Evolutionary conservation across 2,888 invertebrate species (phyloP), one percentile per base, ranked within the genome.

Genomic region (Lasius platythorax): DNA sequence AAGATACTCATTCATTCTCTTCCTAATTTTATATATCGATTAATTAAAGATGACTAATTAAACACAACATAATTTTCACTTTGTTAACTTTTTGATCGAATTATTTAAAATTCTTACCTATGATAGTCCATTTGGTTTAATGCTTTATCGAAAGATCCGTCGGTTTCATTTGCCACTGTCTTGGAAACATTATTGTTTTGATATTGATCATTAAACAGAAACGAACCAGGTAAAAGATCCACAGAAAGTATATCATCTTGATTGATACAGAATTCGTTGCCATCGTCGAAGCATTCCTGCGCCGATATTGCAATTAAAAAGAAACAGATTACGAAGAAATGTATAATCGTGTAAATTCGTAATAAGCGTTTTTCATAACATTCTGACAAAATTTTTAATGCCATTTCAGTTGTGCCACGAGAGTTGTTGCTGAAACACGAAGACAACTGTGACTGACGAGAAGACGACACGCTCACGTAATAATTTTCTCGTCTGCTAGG

Each of bases 1-100:
- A 68, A 97, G 95, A 93, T 97, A 98, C 93, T 98, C 97, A 92
- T 97, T 97, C 97, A 98, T 97, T 96, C 97, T 97, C 94, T 96
- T 96, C 91, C 97, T 97, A 91, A n/a, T n/a, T 37, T 12, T 18
- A 53, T 9, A 53, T 3, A 66, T 9, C 2, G 4, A 73, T 23
- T 43, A 58, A 58, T 70, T 46, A 28, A 61, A 43, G 11, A 37
- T n/a, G 8, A 0, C 30, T n/a, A 12, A 28, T 46, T 46, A 6
- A 18, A 23, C 23, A 43, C 1, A 1, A 6, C 5, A 43, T 30
- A 1, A 66, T 74, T 74, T 50, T 81, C 23, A 63, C 15, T 70
- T 64, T 23, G n/a, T 46, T 18, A 30, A 78, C 2, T 18, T 4
- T 23, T 12, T 37, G 2, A 11, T 33, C 1, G 8, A 11, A n/a